A percentile compares a stretch with the other conserved stretches of the same genome.
Evolutionary conservation across 2,113 vertebrate species (phyloP).

Genomic region (Syrrhaptes paradoxus): DNA sequence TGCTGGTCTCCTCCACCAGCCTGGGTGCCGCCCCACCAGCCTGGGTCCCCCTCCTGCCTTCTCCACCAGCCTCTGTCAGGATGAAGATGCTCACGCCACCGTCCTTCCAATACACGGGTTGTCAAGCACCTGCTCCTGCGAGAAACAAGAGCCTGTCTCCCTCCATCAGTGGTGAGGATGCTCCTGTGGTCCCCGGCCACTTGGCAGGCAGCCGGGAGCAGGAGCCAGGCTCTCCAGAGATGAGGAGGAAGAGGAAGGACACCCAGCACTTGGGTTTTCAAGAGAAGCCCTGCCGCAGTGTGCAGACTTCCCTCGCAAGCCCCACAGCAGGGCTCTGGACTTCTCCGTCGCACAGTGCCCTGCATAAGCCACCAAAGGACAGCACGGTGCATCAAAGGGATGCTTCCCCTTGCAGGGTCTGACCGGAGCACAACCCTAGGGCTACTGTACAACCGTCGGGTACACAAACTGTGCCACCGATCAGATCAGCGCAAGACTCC

Average conservation of each 20-base stretch:
- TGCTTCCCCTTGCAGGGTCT: too few species aligned
- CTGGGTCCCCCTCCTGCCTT: not conserved
- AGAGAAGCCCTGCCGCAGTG: not conserved
- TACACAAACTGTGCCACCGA: not conserved
- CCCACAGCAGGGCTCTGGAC: not conserved
- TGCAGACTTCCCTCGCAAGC: not conserved
- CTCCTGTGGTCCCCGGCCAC: not conserved
- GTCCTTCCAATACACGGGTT: fast-evolving
- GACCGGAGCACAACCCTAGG: not conserved
- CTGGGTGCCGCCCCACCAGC: not conserved
- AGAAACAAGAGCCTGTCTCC: not conserved
- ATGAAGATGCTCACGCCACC: not conserved
- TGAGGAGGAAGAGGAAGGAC: not conserved
- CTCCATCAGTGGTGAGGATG: not conserved
- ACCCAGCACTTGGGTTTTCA: not conserved
- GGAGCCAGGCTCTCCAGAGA: not conserved
- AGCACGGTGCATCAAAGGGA: not conserved
- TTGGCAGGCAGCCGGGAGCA: not conserved
- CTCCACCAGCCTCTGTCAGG: not conserved
- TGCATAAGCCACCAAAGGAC: fast-evolving
- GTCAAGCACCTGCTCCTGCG: not conserved
- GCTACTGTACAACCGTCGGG: too few species aligned
- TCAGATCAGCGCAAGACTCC: not conserved
- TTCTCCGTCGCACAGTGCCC: not conserved
- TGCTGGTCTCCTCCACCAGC: not conserved